A percentile compares a stretch with the other conserved stretches of the same genome.
Conservation (phyloP, 92 coral and sea anemone species). For the Phenganax subtilis region DNA sequence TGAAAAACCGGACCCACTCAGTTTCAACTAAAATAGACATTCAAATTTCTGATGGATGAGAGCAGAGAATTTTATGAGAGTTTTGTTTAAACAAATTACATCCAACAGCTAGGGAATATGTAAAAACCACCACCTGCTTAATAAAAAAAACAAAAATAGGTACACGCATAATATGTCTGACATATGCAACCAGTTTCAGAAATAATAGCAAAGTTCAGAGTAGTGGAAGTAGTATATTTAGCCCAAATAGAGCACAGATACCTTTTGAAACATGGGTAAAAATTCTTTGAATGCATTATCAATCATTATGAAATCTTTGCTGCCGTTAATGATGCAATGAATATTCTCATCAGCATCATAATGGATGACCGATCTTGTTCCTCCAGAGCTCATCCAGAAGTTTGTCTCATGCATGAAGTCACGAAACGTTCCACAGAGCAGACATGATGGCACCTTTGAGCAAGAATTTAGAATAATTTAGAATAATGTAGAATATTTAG, state of each 20-base stretch:
- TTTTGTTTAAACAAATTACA: too few species aligned
- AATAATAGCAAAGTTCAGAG: too few species aligned
- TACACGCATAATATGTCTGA: too few species aligned
- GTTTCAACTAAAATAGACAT: conserved; percentile 52
- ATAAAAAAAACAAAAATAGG: too few species aligned
- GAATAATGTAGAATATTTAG: neutral
- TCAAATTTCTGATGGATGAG: too few species aligned
- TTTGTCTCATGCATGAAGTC: conserved; percentile 89
- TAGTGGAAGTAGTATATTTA: too few species aligned
- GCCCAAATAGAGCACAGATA: conserved; percentile 21
- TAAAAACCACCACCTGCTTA: too few species aligned
- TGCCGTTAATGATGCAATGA: conserved; percentile 84
- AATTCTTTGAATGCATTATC: conserved; percentile 55
- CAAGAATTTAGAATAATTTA: neutral
- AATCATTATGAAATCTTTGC: conserved; percentile 89
- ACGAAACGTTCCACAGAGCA: conserved; percentile 84
- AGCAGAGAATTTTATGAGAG: too few species aligned
- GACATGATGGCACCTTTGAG: conserved; percentile 69
- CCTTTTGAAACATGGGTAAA: conserved; percentile 76
- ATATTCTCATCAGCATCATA: conserved; percentile 93
- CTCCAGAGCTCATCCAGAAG: conserved; percentile 99
- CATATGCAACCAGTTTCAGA: too few species aligned
- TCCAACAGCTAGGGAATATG: too few species aligned
- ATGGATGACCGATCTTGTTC: conserved; percentile 87
- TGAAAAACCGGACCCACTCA: conserved; percentile 79